These are phyloP conservation scores for Sympetrum striolatum DNA, from an alignment of 2,888 invertebrate genomes.

Conservation along the genomic window DNA sequence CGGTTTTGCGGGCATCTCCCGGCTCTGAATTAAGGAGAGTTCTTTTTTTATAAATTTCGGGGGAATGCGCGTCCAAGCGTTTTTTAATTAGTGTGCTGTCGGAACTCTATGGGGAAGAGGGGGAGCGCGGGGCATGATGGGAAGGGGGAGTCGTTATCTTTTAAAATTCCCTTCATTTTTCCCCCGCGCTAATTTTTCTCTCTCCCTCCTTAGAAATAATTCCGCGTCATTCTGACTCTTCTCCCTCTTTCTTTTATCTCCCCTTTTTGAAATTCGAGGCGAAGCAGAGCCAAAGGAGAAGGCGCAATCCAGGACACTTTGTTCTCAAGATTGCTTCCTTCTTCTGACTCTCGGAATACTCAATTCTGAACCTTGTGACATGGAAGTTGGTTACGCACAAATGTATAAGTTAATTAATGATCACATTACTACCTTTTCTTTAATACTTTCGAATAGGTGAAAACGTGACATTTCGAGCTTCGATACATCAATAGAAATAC, in stretches of 20 bases:
- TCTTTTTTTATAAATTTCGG: not conserved
- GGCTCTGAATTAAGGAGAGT: slow-evolving; percentile 4
- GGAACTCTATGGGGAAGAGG: not conserved
- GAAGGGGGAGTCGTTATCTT: not conserved
- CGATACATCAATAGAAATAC: too few relatives aligned
- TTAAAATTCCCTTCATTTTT: not conserved
- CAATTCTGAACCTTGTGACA: too few relatives aligned
- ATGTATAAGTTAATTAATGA: too few relatives aligned
- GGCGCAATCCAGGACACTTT: too few relatives aligned
- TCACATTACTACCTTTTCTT: too few relatives aligned
- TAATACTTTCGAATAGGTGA: too few relatives aligned
- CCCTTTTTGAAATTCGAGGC: not conserved
- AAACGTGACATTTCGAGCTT: too few relatives aligned
- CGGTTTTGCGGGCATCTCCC: not conserved
- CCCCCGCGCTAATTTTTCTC: not conserved
- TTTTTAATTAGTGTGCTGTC: slow-evolving; percentile 26
- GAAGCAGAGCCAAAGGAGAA: too few relatives aligned
- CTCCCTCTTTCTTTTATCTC: not conserved
- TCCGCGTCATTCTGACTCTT: not conserved
- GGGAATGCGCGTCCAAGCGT: slow-evolving; percentile 1
- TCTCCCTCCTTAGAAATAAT: not conserved
- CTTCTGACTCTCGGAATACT: too few relatives aligned
- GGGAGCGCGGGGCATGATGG: not conserved
- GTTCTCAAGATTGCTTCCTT: too few relatives aligned
- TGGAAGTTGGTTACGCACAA: too few relatives aligned